phyloP scores from a whole-genome alignment of 2,797 vertebrate genomes.

The Chaenodraco wilsoni region DNA sequence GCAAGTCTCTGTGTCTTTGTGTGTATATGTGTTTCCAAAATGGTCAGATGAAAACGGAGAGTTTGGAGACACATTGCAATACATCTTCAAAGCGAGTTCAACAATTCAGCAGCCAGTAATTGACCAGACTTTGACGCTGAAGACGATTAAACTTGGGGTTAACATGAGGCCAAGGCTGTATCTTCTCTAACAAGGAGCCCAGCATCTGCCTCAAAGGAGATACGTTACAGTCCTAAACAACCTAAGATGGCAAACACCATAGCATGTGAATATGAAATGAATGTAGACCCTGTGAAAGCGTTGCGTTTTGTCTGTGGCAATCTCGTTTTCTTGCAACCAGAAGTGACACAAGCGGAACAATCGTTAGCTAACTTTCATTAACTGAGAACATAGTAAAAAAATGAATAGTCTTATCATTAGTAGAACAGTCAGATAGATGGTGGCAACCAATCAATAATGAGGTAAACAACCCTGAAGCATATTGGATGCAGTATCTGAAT shows the following conservation, averaged over 20 bases:
- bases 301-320: too few relatives aligned
- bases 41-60: constrained; percentile 12
- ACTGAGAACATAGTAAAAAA: too few relatives aligned
- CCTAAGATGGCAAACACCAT: background rate
- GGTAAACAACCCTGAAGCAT: too few relatives aligned
- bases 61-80: constrained; percentile 1
- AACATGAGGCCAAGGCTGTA: background rate
- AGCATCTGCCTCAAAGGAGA: background rate
- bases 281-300: too few relatives aligned
- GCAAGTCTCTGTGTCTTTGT: background rate
- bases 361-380: too few relatives aligned
- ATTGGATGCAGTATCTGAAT: too few relatives aligned
- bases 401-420: too few relatives aligned
- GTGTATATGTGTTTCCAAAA: constrained; percentile 29
- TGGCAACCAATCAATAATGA: too few relatives aligned
- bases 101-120: constrained; percentile 8
- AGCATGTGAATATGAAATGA: too few relatives aligned
- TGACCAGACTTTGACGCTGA: background rate
- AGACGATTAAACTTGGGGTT: background rate
- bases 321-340: too few relatives aligned
- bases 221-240: background rate
- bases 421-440: too few relatives aligned
- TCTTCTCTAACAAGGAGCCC: background rate
- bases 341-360: too few relatives aligned
- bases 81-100: constrained; percentile 27